A percentile compares a stretch with the other conserved stretches of the same genome.
Conservation (phyloP, 2,113 vertebrate genomes). For the Ochotona princeps region DNA sequence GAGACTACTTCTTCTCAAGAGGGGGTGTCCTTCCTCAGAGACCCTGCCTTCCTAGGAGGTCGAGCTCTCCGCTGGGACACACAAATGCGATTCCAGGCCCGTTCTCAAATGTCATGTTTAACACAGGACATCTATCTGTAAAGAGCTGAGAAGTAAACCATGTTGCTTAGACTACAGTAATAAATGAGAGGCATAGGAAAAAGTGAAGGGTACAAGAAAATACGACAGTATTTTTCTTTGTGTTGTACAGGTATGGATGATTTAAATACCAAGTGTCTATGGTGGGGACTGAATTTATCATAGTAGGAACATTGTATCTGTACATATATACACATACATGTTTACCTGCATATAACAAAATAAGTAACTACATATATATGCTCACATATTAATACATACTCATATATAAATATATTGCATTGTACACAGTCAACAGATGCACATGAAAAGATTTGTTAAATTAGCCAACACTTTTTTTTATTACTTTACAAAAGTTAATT, state of each 20-base stretch:
- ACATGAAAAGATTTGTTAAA: background rate
- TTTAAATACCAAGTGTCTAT: slow-evolving; percentile 1
- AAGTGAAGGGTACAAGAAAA: background rate
- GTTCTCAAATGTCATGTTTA: background rate
- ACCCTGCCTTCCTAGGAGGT: background rate
- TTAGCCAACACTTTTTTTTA: slow-evolving; percentile 29
- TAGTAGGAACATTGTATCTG: background rate
- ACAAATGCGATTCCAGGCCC: background rate
- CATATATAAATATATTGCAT: background rate
- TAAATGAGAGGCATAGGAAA: background rate
- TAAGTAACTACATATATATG: too few relatives aligned
- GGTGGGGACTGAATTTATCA: background rate
- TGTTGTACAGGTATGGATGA: background rate
- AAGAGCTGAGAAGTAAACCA: background rate
- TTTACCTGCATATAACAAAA: too few relatives aligned
- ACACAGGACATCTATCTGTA: background rate
- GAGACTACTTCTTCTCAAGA: background rate
- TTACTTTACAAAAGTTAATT: background rate
- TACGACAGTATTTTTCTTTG: background rate
- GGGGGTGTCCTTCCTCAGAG: background rate
- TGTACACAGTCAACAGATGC: background rate
- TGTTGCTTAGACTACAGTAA: background rate
- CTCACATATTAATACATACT: background rate
- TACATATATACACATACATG: background rate
- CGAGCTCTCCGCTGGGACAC: background rate